phyloP scores from a whole-genome alignment of 2,113 vertebrate genomes.

The Peromyscus leucopus region DNA sequence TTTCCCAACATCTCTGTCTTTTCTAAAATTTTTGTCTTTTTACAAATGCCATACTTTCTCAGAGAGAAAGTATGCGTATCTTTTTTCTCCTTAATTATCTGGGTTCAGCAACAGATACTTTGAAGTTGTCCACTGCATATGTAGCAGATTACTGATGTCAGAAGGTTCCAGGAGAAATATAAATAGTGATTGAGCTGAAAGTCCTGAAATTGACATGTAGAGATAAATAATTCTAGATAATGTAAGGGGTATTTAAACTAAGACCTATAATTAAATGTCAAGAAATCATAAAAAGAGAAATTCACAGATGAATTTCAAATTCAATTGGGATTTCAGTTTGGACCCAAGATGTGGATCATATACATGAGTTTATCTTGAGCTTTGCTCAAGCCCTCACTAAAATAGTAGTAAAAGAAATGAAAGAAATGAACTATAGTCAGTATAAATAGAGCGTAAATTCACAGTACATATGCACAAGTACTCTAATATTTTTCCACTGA shows the following conservation, averaged over 20 bases:
- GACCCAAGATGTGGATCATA: neutral
- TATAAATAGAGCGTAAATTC: neutral
- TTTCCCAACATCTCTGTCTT: neutral
- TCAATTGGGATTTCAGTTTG: neutral
- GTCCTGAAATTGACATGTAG: neutral
- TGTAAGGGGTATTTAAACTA: neutral
- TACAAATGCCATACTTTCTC: neutral
- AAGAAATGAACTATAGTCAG: neutral
- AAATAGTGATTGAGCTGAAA: neutral
- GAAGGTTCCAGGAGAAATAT: neutral
- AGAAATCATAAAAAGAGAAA: neutral
- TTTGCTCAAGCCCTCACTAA: neutral
- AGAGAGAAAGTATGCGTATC: neutral
- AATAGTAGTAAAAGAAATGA: neutral
- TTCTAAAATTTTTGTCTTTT: constrained; percentile 1
- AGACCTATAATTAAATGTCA: neutral
- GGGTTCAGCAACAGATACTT: neutral
- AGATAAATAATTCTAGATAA: constrained; percentile 8
- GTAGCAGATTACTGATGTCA: neutral
- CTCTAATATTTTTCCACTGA: neutral
- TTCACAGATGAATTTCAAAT: neutral
- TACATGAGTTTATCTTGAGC: neutral
- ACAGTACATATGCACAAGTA: too few species aligned
- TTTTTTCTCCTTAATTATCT: constrained; percentile 10
- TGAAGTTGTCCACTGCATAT: neutral